Evolutionary conservation across 2,113 vertebrate genomes (phyloP), one percentile per base, ranked within the genome.

Genomic region (Pluvianellus socialis): DNA sequence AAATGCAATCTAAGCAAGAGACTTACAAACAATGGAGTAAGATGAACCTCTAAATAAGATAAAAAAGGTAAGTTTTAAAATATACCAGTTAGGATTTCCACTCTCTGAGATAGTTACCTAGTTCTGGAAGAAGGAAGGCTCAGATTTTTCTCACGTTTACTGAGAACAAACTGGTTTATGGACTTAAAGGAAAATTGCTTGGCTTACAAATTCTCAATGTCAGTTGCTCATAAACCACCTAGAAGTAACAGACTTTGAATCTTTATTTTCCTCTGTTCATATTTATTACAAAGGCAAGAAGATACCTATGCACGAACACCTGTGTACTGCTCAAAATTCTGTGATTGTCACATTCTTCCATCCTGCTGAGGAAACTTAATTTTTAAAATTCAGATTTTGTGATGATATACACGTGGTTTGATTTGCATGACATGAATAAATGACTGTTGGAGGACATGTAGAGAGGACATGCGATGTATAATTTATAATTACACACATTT

Each of bases 231-330:
- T 12, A 87, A 61, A 73, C 1, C 17, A 81, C 10, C 22, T 38
- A 62, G 22, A 59, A 79, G n/a, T 50, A 85, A 74, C 7, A 67
- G 28, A n/a, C 22, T 14, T 35, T 44, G 9, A 40, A 55, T 24
- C 10, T 40, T 38, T n/a, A 86, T 52, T 75, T 53, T 56, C 35
- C 35, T 80, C 28, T 26, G 5, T 18, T 66, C 9, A 13, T 23
- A 71, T 63, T 70, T 66, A 73, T 15, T 84, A 12, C 14, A 65
- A 52, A 73, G 33, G 32, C 26, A 61, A 56, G 8, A 77, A 23
- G 5, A 33, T 28, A 74, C 55, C 28, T 67, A 38, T 5, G n/a
- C 52, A 50, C 0, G 0, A 87, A 82, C 4, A 2, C 2, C 20
- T 82, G 6, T 40, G 7, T 45, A n/a, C 27, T 42, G 19, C 20